Evolutionary conservation across 2,888 invertebrate genomes (phyloP).

Genomic region (Tiphia femorata): DNA sequence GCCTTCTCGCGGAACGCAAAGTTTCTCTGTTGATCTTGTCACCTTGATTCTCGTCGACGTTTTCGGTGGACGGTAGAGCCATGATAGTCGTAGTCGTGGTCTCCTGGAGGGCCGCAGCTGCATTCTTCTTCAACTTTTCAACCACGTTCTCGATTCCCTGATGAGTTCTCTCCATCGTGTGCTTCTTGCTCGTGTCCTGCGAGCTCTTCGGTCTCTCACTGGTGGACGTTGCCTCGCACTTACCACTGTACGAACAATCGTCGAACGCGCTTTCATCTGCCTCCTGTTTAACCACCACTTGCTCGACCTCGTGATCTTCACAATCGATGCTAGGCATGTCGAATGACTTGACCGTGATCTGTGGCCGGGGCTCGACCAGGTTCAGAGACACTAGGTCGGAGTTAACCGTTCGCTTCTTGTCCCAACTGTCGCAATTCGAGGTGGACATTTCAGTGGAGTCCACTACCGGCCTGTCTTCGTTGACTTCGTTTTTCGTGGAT

Average conservation of each 20-base stretch:
- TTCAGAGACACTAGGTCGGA: background rate
- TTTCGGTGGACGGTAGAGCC: constrained; percentile 15
- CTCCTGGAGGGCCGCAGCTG: constrained; percentile 54
- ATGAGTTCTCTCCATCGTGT: constrained; percentile 51
- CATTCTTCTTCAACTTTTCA: constrained; percentile 63
- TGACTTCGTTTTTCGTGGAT: constrained; percentile 10
- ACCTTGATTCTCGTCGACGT: constrained; percentile 27
- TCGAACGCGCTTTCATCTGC: constrained; percentile 38
- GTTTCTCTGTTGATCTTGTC: constrained; percentile 45
- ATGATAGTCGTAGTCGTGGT: no score
- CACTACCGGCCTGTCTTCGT: background rate
- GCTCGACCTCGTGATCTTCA: constrained; percentile 56
- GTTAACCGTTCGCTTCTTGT: constrained; percentile 11
- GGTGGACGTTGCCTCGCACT: constrained; percentile 27
- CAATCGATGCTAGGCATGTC: constrained; percentile 63
- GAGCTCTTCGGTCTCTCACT: constrained; percentile 31
- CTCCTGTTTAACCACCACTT: constrained; percentile 46
- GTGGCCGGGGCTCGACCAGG: constrained; percentile 23
- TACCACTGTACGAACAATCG: constrained; percentile 19
- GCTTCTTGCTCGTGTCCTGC: constrained; percentile 37
- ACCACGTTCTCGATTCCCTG: constrained; percentile 64
- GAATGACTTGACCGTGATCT: constrained; percentile 53
- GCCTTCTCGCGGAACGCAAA: constrained; percentile 14
- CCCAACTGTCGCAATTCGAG: constrained; percentile 23
- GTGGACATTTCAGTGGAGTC: background rate